Base-by-base conservation (phyloP, 2,113 vertebrate species). In the Oreocharis arfaki region DNA sequence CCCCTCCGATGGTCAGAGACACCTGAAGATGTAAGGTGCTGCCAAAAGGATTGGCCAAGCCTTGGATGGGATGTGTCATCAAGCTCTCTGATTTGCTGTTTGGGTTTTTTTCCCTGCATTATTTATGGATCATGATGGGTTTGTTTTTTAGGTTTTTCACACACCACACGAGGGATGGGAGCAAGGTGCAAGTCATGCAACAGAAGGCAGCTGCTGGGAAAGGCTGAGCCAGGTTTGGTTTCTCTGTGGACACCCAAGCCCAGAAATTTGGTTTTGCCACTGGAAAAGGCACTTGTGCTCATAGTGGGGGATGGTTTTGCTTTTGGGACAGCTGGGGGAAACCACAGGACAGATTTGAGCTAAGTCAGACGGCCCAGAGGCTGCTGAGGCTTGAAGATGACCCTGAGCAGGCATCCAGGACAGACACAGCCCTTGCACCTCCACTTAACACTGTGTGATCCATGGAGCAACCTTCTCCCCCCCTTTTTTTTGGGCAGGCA, bases 41-140 rank as follows among this genome's bases (percentile, higher is more conserved):
- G 46, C 47, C 37, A 61, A 79, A 89, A 60, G 2, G 8, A 22
- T 22, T 2, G 6, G 11, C 18, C 37, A 57, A n/a, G 17, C 10
- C 10, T 4, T 5, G 52, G 17, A 26, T 67, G 33, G 47, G 56
- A 26, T 28, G 28, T 52, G 27, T 14, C 60, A 8, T 2, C 28
- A n/a, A 87, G 30, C 4, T 47, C 50, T 33, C 30, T 63, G 56
- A 3, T 33, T 47, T 67, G 44, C 27, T 39, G 30, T 2, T 23
- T 59, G 21, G 2, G 4, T 8, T 11, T 4, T 13, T 3, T 12
- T 0, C 4, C 37, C 1, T 8, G 3, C 2, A 5, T 23, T 47
- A 33, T 67, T 78, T 80, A 35, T 60, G 55, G 60, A 68, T 33
- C 10, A 3, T 1, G 4, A 14, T 35, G 13, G 2, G 13, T 75